Evolutionary conservation across 2,113 vertebrate genomes (phyloP).

Genomic region (Thunnus maccoyii): DNA sequence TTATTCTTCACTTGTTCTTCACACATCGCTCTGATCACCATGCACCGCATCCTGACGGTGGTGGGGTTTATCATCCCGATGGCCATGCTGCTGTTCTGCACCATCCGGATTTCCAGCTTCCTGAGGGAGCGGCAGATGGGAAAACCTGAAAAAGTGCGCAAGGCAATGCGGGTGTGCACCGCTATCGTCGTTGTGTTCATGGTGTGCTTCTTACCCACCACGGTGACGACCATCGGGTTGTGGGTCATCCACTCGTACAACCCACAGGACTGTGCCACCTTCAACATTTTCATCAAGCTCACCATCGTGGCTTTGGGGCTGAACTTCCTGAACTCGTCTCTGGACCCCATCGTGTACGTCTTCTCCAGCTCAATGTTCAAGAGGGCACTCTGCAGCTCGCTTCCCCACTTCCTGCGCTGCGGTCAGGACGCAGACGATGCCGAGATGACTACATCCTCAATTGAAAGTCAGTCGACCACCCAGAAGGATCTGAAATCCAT

Average conservation of each 20-base stretch:
- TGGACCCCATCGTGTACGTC: slow-evolving; percentile 82
- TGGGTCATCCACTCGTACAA: slow-evolving; percentile 46
- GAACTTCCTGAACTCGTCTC: slow-evolving; percentile 83
- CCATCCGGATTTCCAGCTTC: slow-evolving; percentile 71
- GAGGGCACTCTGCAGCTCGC: slow-evolving; percentile 61
- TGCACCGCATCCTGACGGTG: slow-evolving; percentile 75
- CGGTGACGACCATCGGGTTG: slow-evolving; percentile 69
- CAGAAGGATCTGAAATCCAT: slow-evolving; percentile 63
- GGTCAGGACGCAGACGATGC: fast-evolving
- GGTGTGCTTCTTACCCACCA: slow-evolving; percentile 83
- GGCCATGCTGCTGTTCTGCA: slow-evolving; percentile 79
- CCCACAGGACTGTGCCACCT: slow-evolving; percentile 53
- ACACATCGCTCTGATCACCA: slow-evolving; percentile 62
- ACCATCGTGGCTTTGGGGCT: slow-evolving; percentile 80
- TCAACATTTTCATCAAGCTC: slow-evolving; percentile 71
- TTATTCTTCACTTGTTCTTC: slow-evolving; percentile 75
- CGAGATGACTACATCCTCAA: background rate
- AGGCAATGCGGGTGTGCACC: slow-evolving; percentile 76
- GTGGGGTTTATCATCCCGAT: slow-evolving; percentile 69
- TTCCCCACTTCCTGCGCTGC: slow-evolving; percentile 47
- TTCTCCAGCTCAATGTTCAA: slow-evolving; percentile 82
- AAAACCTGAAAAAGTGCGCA: slow-evolving; percentile 56
- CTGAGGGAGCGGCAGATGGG: slow-evolving; percentile 65
- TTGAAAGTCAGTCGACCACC: slow-evolving; percentile 44
- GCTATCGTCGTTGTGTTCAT: slow-evolving; percentile 74